Evolutionary conservation across 2,113 vertebrate species (phyloP).

Genomic region (Arvicanthis niloticus): DNA sequence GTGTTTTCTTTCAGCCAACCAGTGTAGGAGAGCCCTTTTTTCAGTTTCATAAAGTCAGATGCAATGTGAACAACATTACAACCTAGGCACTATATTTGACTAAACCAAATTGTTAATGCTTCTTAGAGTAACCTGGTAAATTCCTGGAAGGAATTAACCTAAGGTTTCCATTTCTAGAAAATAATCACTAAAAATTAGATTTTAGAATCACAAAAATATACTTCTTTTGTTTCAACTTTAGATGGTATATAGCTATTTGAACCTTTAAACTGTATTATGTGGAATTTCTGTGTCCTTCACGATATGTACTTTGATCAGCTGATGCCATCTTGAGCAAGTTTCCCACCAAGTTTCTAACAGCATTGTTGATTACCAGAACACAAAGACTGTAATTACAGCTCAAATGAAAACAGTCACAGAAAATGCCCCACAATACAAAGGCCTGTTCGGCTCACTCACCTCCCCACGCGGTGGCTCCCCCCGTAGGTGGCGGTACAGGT

Average conservation of each 20-base stretch:
- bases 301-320: neutral
- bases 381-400: neutral
- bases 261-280: neutral
- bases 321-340: neutral
- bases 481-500: conserved; percentile 81
- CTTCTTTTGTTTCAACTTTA: neutral
- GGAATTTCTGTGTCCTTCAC: neutral
- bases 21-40: neutral
- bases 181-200: neutral
- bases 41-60: conserved; percentile 23
- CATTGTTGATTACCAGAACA: neutral
- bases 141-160: neutral
- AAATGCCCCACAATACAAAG: accelerated
- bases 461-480: conserved; percentile 94
- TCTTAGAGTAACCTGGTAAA: neutral
- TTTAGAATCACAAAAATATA: conserved; percentile 1
- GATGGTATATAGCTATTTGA: neutral
- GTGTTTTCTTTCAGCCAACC: neutral
- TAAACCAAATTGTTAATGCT: neutral
- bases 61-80: neutral
- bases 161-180: neutral
- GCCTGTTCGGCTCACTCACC: conserved; percentile 85
- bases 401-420: neutral
- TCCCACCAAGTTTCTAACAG: neutral
- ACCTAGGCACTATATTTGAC: neutral